A percentile compares a stretch with the other conserved stretches of the same genome.
These are phyloP conservation scores for Perizoma flavofasciatum DNA, from an alignment of 2,888 invertebrate species.

Conservation along the genomic window DNA sequence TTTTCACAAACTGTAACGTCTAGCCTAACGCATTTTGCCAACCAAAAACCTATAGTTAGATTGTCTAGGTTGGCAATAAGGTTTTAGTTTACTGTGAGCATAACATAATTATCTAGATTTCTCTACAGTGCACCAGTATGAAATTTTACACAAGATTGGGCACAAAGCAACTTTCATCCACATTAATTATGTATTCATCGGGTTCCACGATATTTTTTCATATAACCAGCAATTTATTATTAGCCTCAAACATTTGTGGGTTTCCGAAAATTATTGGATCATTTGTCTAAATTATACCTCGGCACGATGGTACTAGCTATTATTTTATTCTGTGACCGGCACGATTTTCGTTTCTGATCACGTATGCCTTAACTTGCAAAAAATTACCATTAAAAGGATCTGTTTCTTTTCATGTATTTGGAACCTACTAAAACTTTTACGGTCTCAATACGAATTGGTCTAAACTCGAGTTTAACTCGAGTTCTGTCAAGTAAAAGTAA, in stretches of 20 bases:
- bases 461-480: no score
- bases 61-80: no score
- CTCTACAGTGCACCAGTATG: neutral
- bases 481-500: no score
- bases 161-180: conserved; percentile 6
- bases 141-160: neutral
- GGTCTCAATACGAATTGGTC: no score
- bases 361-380: conserved; percentile 31
- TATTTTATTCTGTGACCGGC: conserved; percentile 4
- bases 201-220: conserved; percentile 14
- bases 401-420: conserved; percentile 22
- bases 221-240: conserved; percentile 32
- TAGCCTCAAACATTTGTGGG: conserved; percentile 30
- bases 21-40: no score
- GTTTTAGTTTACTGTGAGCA: no score
- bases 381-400: conserved; percentile 28
- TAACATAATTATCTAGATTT: no score
- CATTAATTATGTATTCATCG: conserved; percentile 10
- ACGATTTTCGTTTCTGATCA: conserved; percentile 39
- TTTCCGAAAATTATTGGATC: conserved; percentile 36
- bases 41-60: no score
- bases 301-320: conserved; percentile 5
- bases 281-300: conserved; percentile 41
- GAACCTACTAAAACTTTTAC: no score
- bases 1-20: no score